phyloP scores from a whole-genome alignment of 2,888 invertebrate species.

The Megalurothrips usitatus region DNA sequence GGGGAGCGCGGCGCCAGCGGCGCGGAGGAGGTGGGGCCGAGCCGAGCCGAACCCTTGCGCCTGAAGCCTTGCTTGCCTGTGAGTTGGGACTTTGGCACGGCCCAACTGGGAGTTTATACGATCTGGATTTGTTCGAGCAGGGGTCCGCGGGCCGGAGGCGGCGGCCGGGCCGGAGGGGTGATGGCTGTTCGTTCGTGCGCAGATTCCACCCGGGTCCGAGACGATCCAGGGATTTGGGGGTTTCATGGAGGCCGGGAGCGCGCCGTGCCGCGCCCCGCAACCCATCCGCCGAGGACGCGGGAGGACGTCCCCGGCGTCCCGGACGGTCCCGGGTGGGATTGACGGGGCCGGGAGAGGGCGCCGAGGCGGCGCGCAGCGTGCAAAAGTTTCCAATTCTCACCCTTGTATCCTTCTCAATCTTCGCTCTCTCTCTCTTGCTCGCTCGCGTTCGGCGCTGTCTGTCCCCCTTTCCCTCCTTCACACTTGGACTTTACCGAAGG shows the following conservation, averaged over 20 bases:
- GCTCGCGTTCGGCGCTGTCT: too few relatives aligned
- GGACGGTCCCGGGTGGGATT: neutral
- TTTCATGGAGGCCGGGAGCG: neutral
- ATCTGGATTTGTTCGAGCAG: slow-evolving; percentile 13
- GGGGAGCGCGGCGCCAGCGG: neutral
- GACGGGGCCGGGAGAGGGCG: neutral
- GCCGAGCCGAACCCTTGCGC: slow-evolving; percentile 7
- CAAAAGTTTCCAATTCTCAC: too few relatives aligned
- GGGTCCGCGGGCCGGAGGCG: neutral
- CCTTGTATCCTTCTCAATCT: too few relatives aligned
- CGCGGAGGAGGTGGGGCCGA: neutral
- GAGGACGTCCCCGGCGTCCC: neutral
- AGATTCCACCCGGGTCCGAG: neutral
- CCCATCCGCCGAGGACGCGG: neutral
- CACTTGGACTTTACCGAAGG: too few relatives aligned
- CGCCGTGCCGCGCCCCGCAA: too few relatives aligned
- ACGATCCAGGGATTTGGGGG: neutral
- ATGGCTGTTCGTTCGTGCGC: neutral
- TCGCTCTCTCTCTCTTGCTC: too few relatives aligned
- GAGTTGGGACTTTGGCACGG: too few relatives aligned
- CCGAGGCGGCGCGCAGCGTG: neutral
- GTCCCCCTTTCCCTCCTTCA: too few relatives aligned
- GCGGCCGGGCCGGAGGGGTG: neutral
- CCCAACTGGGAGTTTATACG: slow-evolving; percentile 11
- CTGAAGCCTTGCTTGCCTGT: too few relatives aligned